A percentile compares a stretch with the other conserved stretches of the same genome.
These are phyloP conservation scores for Grantiella picta DNA, from an alignment of 2,113 vertebrate genomes.

Conservation along the genomic window DNA sequence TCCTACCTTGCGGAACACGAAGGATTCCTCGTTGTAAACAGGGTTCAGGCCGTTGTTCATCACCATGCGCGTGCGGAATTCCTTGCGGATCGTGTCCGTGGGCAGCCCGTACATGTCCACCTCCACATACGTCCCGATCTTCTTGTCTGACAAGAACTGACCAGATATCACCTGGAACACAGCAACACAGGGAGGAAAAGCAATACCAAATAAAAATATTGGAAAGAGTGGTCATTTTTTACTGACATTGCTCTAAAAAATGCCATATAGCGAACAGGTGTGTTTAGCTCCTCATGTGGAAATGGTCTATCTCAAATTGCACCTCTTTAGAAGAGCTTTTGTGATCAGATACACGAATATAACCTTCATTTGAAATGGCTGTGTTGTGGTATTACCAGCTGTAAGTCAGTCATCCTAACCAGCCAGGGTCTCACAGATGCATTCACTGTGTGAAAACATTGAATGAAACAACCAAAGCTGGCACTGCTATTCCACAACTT, in stretches of 20 bases:
- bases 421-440: not conserved
- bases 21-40: slow-evolving; percentile 96
- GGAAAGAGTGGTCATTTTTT: not conserved
- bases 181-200: not conserved
- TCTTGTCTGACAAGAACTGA: slow-evolving; percentile 97
- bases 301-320: not conserved
- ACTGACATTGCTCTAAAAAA: not conserved
- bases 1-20: slow-evolving; percentile 95
- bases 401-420: not conserved
- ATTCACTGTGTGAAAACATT: not conserved
- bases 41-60: slow-evolving; percentile 99
- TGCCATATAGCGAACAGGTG: not conserved
- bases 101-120: slow-evolving; percentile 98
- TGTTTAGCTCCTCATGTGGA: not conserved
- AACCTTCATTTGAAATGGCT: not conserved
- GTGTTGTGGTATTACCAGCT: not conserved
- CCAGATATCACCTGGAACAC: slow-evolving; percentile 90
- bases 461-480: not conserved
- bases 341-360: not conserved
- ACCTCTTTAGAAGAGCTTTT: not conserved
- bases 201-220: not conserved
- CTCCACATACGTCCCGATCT: slow-evolving; percentile 96
- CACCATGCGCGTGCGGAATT: slow-evolving; percentile 97
- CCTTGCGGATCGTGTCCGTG: slow-evolving; percentile 96
- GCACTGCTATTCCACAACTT: not conserved